These are phyloP conservation scores for Ptilorrhoa leucosticta DNA, from an alignment of 2,113 vertebrate species.

Conservation along the genomic window DNA sequence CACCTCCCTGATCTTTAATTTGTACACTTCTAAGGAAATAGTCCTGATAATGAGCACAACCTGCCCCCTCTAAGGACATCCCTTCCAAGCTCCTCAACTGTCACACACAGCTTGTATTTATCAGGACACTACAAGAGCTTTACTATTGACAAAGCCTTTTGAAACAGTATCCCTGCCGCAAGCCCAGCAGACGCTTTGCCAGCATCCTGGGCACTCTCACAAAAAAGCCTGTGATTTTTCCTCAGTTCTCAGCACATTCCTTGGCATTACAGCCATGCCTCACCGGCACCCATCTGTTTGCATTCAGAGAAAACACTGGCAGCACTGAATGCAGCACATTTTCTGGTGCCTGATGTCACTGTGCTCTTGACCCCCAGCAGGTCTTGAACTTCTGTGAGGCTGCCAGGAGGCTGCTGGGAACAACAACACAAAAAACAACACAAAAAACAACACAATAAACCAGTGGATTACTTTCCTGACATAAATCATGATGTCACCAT, in stretches of 20 bases:
- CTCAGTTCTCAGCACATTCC: neutral
- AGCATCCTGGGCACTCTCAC: neutral
- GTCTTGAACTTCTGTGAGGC: neutral
- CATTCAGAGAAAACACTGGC: neutral
- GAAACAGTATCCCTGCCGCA: neutral
- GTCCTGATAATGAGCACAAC: neutral
- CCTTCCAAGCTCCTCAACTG: neutral
- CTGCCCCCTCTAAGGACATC: neutral
- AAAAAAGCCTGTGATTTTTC: neutral
- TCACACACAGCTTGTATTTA: no score
- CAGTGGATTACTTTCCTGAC: neutral
- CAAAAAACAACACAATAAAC: neutral
- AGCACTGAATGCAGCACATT: neutral
- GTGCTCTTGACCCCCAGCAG: neutral
- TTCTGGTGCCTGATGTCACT: neutral
- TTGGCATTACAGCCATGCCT: neutral
- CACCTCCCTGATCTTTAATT: neutral
- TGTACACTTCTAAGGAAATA: neutral
- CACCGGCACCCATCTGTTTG: neutral
- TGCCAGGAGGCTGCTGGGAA: neutral
- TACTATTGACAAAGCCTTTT: neutral
- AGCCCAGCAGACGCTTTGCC: neutral
- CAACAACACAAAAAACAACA: neutral
- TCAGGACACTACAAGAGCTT: neutral
- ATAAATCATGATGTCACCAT: neutral